Percentiles rank a stretch among this genome's conserved stretches.
Evolutionary conservation across 2,113 vertebrate genomes (phyloP).

Genomic region (Pollachius pollachius): DNA sequence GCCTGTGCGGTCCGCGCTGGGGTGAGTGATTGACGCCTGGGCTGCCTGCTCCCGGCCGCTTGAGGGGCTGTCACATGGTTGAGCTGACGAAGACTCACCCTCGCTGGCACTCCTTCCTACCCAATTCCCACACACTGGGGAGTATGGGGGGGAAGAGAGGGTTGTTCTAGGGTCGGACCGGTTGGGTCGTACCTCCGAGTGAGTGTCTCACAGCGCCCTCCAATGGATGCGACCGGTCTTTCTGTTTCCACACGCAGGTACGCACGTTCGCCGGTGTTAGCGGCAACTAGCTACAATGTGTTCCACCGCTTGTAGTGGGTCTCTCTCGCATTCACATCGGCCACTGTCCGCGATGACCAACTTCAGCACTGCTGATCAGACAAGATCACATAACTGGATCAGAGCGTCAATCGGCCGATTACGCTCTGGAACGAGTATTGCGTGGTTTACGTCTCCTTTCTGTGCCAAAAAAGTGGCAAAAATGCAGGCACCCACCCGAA

Average conservation of each 20-base stretch:
- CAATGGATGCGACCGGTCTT: constrained; percentile 38
- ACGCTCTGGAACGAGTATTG: no score
- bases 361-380: no score
- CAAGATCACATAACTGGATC: no score
- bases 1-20: constrained; percentile 5
- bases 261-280: neutral
- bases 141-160: constrained; percentile 5
- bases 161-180: constrained; percentile 23
- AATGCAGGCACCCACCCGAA: no score
- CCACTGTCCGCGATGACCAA: no score
- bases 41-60: constrained; percentile 43
- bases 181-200: constrained; percentile 5
- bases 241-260: constrained; percentile 4
- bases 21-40: constrained; percentile 48
- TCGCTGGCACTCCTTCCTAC: constrained; percentile 17
- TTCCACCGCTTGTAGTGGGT: no score
- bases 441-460: no score
- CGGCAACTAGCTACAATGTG: no score
- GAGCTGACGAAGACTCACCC: neutral
- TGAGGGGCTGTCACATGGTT: constrained; percentile 24
- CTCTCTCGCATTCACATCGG: no score
- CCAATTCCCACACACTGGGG: constrained; percentile 10
- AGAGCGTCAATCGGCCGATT: no score
- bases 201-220: constrained; percentile 48
- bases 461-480: no score